phyloP scores from a whole-genome alignment of 1,140 invertebrate genomes.

The Pseudomyrmex concolor region DNA sequence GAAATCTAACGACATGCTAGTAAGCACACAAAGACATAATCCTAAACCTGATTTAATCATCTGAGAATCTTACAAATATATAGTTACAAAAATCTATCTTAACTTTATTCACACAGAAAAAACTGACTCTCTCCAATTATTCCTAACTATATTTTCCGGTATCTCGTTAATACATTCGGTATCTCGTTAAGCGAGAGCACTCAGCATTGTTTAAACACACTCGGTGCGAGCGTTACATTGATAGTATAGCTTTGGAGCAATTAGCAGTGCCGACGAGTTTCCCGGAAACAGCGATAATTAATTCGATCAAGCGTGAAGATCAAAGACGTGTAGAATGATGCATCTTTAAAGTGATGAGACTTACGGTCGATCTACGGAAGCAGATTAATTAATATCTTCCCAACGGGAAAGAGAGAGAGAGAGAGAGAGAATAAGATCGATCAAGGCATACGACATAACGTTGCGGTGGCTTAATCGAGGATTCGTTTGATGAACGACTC shows the following conservation, averaged over 20 bases:
- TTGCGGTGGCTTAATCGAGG: conserved; percentile 29
- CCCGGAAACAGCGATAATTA: conserved; percentile 53
- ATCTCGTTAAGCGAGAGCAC: not conserved
- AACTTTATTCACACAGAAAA: not conserved
- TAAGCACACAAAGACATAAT: too few relatives aligned
- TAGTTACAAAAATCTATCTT: conserved; percentile 8
- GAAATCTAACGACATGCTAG: too few relatives aligned
- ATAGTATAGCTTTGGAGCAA: conserved; percentile 32
- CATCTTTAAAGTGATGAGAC: conserved; percentile 54
- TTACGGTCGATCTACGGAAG: conserved; percentile 40
- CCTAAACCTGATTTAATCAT: not conserved
- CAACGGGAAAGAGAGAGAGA: not conserved
- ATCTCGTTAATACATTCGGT: not conserved
- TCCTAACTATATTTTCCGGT: not conserved
- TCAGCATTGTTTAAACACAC: conserved; percentile 8
- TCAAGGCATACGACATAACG: conserved; percentile 28
- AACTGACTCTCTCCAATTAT: conserved; percentile 16
- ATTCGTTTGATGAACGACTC: conserved; percentile 48
- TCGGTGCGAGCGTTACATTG: conserved; percentile 22
- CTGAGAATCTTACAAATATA: not conserved
- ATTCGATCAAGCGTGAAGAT: conserved; percentile 57
- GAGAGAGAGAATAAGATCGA: conserved; percentile 21
- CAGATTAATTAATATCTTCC: conserved; percentile 62
- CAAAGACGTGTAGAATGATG: conserved; percentile 40
- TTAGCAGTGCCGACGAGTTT: conserved; percentile 10